These are phyloP conservation scores for Isotomurus palustris DNA, from an alignment of 2,888 invertebrate species.

Conservation along the genomic window DNA sequence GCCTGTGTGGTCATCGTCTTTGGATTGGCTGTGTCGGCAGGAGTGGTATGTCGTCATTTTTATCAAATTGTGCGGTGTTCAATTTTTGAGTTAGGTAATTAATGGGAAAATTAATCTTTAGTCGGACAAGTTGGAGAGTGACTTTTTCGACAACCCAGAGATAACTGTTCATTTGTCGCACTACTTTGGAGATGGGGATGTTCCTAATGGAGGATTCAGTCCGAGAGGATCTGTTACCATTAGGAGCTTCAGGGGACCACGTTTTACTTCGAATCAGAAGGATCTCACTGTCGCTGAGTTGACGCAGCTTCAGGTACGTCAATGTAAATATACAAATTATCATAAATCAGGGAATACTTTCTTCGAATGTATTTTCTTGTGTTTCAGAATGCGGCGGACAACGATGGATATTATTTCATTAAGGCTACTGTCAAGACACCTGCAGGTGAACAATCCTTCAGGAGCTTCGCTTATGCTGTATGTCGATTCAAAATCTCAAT, in stretches of 20 bases:
- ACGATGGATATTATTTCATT: constrained; percentile 70
- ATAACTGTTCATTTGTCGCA: constrained; percentile 34
- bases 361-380: constrained; percentile 6
- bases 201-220: constrained; percentile 15
- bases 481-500: constrained; percentile 47
- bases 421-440: constrained; percentile 64
- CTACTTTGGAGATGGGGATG: constrained; percentile 26
- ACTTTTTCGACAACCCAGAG: constrained; percentile 42
- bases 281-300: constrained; percentile 32
- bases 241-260: constrained; percentile 38
- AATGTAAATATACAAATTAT: not conserved
- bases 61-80: no score
- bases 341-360: not conserved
- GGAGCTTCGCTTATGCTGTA: constrained; percentile 76
- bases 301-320: constrained; percentile 31
- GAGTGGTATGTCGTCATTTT: no score
- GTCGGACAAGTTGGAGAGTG: constrained; percentile 40
- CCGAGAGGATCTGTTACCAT: constrained; percentile 37
- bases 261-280: constrained; percentile 37
- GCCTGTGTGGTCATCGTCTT: no score
- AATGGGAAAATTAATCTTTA: constrained; percentile 2
- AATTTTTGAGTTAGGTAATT: no score
- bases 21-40: no score
- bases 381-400: constrained; percentile 60
- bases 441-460: constrained; percentile 65